Conservation (phyloP, 2,113 vertebrate species). For the Odocoileus virginianus region DNA sequence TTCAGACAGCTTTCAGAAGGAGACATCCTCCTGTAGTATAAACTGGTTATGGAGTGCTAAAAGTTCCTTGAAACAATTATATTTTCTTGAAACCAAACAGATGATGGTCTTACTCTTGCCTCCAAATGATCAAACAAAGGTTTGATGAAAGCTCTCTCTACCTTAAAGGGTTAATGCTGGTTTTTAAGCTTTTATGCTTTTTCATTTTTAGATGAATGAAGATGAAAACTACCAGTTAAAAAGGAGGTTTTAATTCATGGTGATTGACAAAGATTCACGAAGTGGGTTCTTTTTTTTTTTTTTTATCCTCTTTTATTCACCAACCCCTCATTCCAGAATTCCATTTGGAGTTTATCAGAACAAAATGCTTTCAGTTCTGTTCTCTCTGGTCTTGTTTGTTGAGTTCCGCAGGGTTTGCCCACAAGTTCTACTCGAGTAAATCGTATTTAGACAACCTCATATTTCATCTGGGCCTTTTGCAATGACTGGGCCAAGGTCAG, state of each 20-base stretch:
- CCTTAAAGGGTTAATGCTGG: neutral
- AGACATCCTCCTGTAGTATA: neutral
- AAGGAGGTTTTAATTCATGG: neutral
- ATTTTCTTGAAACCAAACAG: conserved; percentile 43
- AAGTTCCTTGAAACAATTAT: conserved; percentile 32
- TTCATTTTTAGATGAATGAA: neutral
- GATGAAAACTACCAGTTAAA: neutral
- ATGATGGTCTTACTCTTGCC: neutral
- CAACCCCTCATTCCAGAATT: conserved; percentile 36
- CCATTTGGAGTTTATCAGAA: conserved; percentile 64
- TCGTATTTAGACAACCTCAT: conserved; percentile 90
- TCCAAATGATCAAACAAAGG: neutral
- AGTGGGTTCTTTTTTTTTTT: neutral
- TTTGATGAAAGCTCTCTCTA: neutral
- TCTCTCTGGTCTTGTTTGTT: conserved; percentile 84
- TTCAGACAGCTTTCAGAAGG: conserved; percentile 45
- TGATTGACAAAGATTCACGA: neutral
- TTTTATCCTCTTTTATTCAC: neutral
- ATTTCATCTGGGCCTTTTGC: conserved; percentile 93
- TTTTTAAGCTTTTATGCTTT: neutral
- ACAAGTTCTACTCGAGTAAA: conserved; percentile 92
- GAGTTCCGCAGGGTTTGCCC: conserved; percentile 85
- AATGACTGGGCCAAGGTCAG: conserved; percentile 95
- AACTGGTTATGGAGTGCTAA: neutral
- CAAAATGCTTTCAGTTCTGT: conserved; percentile 65